A percentile compares a stretch with the other conserved stretches of the same genome.
phyloP scores from a whole-genome alignment of 2,113 vertebrate genomes.

The Mobula birostris region DNA sequence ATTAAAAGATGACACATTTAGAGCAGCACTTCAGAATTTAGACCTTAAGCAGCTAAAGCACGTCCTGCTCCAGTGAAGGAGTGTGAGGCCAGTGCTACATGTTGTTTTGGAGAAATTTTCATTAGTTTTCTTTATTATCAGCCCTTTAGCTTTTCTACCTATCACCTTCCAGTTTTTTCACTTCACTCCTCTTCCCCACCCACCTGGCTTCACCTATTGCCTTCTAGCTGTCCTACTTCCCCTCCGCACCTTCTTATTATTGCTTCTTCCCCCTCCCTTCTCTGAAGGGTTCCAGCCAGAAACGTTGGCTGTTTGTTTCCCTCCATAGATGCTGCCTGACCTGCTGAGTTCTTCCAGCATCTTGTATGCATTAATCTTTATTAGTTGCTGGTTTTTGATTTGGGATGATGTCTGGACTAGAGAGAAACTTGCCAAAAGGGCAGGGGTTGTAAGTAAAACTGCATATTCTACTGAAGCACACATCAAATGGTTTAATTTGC shows the following conservation, averaged over 20 bases:
- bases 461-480: no score
- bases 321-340: no score
- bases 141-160: no score
- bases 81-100: neutral
- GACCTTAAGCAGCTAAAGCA: neutral
- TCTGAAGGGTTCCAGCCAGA: no score
- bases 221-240: no score
- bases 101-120: neutral
- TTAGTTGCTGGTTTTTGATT: neutral
- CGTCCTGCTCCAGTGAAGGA: neutral
- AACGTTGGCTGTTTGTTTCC: no score
- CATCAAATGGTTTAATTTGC: neutral
- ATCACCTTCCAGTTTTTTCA: no score
- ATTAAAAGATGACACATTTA: neutral
- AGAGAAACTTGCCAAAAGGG: neutral
- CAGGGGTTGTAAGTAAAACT: neutral
- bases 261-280: no score
- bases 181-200: no score
- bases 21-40: neutral
- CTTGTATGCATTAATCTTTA: neutral
- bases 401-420: neutral
- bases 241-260: no score
- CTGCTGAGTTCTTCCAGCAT: no score
- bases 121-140: neutral
- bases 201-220: no score